These are phyloP conservation scores for Toxotes jaculatrix DNA, from an alignment of 2,113 vertebrate genomes.

Conservation along the genomic window DNA sequence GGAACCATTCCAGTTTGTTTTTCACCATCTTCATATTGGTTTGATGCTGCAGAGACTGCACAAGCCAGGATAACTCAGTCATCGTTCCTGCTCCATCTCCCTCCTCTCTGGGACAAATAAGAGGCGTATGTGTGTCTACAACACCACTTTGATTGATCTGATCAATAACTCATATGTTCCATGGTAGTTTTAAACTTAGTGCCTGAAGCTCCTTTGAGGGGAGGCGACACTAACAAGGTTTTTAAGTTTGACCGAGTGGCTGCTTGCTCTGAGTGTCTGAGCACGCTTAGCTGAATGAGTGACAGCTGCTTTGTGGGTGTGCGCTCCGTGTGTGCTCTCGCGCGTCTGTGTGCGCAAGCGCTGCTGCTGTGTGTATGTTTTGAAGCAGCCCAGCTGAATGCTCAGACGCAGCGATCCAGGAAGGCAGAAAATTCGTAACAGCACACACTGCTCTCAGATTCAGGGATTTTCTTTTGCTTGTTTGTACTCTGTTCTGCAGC, in stretches of 20 bases:
- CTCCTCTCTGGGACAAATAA: constrained; percentile 3
- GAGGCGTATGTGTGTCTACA: constrained; percentile 11
- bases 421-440: constrained; percentile 66
- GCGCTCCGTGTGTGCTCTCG: constrained; percentile 15
- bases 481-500: constrained; percentile 62
- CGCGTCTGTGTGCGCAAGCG: background rate
- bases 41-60: background rate
- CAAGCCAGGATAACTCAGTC: background rate
- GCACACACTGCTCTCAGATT: constrained; percentile 56
- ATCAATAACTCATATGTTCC: constrained; percentile 70
- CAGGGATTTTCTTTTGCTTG: constrained; percentile 63
- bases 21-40: background rate
- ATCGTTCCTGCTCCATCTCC: background rate
- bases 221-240: constrained; percentile 23
- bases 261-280: constrained; percentile 38
- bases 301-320: constrained; percentile 45
- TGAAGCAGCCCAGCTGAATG: constrained; percentile 31
- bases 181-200: constrained; percentile 38
- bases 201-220: constrained; percentile 28
- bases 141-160: constrained; percentile 55
- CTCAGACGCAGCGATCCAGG: constrained; percentile 59
- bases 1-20: background rate
- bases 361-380: constrained; percentile 36
- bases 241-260: constrained; percentile 47
- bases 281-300: constrained; percentile 50